Evolutionary conservation across 1,140 invertebrate genomes (phyloP), one percentile per base, ranked within the genome.

Genomic region (Frieseomelitta varia): DNA sequence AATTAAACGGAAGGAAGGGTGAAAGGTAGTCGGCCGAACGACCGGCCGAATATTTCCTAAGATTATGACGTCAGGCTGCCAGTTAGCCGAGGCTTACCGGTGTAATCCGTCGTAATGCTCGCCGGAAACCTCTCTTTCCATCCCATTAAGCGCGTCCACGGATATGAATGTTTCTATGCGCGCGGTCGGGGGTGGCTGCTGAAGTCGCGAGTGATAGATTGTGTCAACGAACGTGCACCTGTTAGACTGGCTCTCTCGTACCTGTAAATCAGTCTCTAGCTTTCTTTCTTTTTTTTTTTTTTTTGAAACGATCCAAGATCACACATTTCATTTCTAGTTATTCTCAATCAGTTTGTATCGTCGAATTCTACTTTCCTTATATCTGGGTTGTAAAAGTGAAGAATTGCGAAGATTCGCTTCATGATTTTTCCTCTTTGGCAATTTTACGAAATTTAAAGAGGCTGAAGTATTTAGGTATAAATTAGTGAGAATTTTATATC

Each of bases 61-160:
- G 93, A 94, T 95, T 95, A 94, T 94, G 94, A 95, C 94, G 93
- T 95, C 94, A 94, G 92, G 90, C 88, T 92, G 92, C 92, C 93
- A 93, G 93, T 93, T 93, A 92, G 87, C 82, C 82, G 73, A 86
- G 90, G 91, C 93, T 95, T 95, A 95, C 90, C 87, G 91, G 91
- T 95, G 94, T 95, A 95, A 95, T 95, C 94, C 93, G 88, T 92
- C 90, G 91, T 94, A 94, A 94, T 93, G 83, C 93, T 89, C 85
- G 79, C 58, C 78, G 56, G 68, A 74, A 27, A 72, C 79, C 47
- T 65, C 58, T 55, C 69, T 47, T 76, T 19, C 17, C 14, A 3
- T 24, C 53, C 56, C 30, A 51, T 61, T 87, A 84, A 47, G 39
- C 67, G 86, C 78, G 71, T n/a, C 21, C 67, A 17, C 53, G 73